These are phyloP conservation scores for Capitulum mitella DNA, from an alignment of 2,888 invertebrate genomes.

Conservation along the genomic window DNA sequence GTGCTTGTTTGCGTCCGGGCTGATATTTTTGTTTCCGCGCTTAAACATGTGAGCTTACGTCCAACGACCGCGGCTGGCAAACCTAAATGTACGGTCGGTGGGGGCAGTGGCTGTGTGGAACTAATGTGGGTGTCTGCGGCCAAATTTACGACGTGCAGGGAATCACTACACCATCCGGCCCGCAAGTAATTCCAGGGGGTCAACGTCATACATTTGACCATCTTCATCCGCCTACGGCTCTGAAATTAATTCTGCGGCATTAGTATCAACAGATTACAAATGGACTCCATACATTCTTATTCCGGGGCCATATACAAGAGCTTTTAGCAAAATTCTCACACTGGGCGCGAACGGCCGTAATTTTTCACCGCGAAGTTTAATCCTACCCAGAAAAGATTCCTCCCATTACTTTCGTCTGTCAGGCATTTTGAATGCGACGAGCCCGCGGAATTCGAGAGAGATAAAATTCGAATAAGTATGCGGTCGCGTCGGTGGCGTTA, in stretches of 20 bases:
- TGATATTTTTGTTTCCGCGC: too few species aligned
- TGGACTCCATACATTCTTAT: slow-evolving; percentile 23
- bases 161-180: slow-evolving; percentile 1
- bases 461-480: background rate
- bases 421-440: background rate
- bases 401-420: background rate
- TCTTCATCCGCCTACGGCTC: background rate
- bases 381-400: slow-evolving; percentile 11
- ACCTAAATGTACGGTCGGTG: too few species aligned
- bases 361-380: slow-evolving; percentile 18
- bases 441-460: background rate
- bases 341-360: background rate
- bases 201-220: background rate
- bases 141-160: slow-evolving; percentile 6
- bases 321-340: slow-evolving; percentile 25
- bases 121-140: background rate
- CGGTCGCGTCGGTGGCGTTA: too few species aligned
- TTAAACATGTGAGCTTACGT: too few species aligned
- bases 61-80: too few species aligned
- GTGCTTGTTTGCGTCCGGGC: too few species aligned
- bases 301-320: slow-evolving; percentile 14
- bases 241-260: slow-evolving; percentile 3
- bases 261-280: slow-evolving; percentile 1
- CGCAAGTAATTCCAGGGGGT: background rate
- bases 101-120: background rate